Conservation (phyloP, 2,113 vertebrate genomes). For the Morone saxatilis region DNA sequence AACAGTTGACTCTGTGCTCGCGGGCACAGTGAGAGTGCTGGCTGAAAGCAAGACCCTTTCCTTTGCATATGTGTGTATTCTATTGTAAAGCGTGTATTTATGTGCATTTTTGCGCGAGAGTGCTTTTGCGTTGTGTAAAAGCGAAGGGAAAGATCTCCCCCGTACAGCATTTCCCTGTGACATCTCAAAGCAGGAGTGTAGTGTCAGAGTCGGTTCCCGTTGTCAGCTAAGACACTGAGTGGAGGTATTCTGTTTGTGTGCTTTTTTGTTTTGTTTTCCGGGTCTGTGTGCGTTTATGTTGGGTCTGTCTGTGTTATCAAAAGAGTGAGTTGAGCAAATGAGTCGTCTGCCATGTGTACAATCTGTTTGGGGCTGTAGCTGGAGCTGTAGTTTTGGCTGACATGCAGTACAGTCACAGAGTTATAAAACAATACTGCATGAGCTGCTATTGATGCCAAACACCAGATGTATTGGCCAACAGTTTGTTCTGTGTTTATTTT, state of each 20-base stretch:
- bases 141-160: slow-evolving; percentile 14
- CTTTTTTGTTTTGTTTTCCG: neutral
- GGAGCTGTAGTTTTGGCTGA: neutral
- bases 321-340: slow-evolving; percentile 2
- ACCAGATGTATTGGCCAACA: slow-evolving; percentile 8
- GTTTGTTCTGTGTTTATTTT: neutral
- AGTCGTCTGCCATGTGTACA: neutral
- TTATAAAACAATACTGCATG: slow-evolving; percentile 13
- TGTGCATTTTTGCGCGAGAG: slow-evolving; percentile 7
- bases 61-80: slow-evolving; percentile 20
- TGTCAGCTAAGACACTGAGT: slow-evolving; percentile 3
- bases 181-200: neutral
- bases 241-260: slow-evolving; percentile 15
- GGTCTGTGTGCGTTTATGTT: slow-evolving; percentile 18
- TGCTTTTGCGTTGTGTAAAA: slow-evolving; percentile 9
- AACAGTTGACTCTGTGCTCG: slow-evolving; percentile 70
- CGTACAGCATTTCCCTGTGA: slow-evolving; percentile 14
- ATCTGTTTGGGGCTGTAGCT: slow-evolving; percentile 7
- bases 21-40: slow-evolving; percentile 55
- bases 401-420: neutral
- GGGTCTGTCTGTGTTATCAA: slow-evolving; percentile 6
- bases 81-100: slow-evolving; percentile 16
- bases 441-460: slow-evolving; percentile 8
- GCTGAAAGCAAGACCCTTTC: slow-evolving; percentile 57
- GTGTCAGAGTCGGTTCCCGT: neutral